Conservation (phyloP, 23 tunicate species). For the Styela plicata region DNA sequence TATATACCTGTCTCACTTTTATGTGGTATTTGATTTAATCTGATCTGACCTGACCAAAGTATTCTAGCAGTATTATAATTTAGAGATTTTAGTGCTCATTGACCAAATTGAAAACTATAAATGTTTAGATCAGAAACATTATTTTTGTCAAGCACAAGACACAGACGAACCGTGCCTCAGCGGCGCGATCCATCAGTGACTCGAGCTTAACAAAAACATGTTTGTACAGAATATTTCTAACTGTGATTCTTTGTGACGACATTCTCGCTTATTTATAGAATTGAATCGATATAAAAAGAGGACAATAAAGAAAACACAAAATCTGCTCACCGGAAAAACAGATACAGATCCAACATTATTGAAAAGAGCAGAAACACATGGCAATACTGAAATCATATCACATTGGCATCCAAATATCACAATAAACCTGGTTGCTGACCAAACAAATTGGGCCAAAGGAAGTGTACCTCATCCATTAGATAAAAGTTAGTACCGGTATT, state of each 20-base stretch:
- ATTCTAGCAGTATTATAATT: too few species aligned
- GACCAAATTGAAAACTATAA: background rate
- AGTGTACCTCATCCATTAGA: constrained; percentile 78
- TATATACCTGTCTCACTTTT: too few species aligned
- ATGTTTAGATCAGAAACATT: too few species aligned
- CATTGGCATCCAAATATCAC: constrained; percentile 99
- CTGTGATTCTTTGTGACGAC: background rate
- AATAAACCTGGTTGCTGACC: constrained; percentile 77
- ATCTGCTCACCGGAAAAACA: constrained; percentile 90
- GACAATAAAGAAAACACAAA: constrained; percentile 79
- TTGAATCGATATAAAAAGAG: constrained; percentile 67
- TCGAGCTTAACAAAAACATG: too few species aligned
- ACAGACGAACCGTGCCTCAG: too few species aligned
- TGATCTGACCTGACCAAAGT: too few species aligned
- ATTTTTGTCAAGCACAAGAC: too few species aligned
- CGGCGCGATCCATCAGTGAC: too few species aligned
- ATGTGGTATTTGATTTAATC: constrained; percentile 1
- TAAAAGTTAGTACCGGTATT: background rate
- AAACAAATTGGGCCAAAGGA: constrained; percentile 78
- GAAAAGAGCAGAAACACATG: constrained; percentile 53
- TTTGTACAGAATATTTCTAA: background rate
- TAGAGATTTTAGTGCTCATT: too few species aligned
- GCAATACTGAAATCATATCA: constrained; percentile 69
- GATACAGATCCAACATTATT: constrained; percentile 67
- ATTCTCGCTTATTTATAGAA: constrained; percentile 18